These are phyloP conservation scores for Hyalella azteca DNA, from an alignment of 2,888 invertebrate genomes.

Conservation along the genomic window DNA sequence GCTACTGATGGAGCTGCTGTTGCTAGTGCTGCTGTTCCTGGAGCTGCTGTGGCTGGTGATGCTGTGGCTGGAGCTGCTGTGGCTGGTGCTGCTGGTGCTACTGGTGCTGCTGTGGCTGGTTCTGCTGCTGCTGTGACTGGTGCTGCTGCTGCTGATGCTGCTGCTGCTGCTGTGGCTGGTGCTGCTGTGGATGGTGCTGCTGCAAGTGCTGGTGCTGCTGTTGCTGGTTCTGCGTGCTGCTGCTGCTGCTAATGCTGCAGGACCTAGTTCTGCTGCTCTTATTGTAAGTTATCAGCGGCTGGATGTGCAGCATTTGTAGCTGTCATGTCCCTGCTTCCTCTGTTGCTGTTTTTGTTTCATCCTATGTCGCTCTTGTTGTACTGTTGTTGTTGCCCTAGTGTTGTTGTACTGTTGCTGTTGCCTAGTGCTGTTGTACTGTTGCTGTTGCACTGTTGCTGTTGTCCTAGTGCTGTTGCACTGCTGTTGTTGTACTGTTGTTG, in stretches of 20 bases:
- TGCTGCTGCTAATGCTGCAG: not conserved
- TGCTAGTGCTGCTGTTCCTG: not conserved
- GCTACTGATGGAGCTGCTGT: not conserved
- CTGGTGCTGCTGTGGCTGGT: not conserved
- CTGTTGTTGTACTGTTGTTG: too few species aligned
- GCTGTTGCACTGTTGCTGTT: too few species aligned
- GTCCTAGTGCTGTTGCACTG: too few species aligned
- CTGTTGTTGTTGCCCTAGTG: too few species aligned
- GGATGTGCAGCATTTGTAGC: too few species aligned
- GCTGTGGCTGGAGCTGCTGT: not conserved
- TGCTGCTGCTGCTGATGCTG: not conserved
- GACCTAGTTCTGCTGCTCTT: slow-evolving; percentile 5
- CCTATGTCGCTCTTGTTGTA: too few species aligned
- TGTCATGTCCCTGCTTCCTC: too few species aligned
- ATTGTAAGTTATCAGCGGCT: too few species aligned
- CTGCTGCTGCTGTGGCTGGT: not conserved
- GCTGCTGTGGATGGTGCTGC: not conserved
- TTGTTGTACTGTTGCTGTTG: too few species aligned
- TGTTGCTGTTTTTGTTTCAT: too few species aligned
- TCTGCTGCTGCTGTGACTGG: not conserved
- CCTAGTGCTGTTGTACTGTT: too few species aligned
- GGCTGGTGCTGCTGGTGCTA: not conserved
- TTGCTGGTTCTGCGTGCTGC: not conserved
- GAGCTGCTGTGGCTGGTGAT: not conserved
- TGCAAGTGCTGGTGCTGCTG: not conserved